Evolutionary conservation across 2,888 invertebrate species (phyloP), one percentile per base, ranked within the genome.

Genomic region (Pandemis heparana): DNA sequence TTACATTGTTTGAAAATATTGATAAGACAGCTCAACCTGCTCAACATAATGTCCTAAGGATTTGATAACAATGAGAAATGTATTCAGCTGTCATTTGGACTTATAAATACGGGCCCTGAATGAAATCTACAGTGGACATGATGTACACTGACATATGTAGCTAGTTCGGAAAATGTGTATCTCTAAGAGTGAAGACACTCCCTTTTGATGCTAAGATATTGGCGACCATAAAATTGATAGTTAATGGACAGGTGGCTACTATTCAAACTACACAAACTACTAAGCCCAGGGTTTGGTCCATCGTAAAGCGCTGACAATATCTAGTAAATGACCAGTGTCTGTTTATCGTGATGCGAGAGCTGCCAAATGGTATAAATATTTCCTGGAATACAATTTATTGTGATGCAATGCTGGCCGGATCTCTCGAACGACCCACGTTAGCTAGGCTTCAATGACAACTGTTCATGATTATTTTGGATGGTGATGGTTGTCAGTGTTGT

Each of bases 311-410:
- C 56, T 39, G 61, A 16, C 39, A 39, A 61, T 56, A 56, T 56
- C 56, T 18, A 56, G 56, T 53, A 53, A 53, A 53, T 62, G 62
- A 41, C 43, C 43, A 43, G 62, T 43, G 16, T 23, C 43, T 10
- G 43, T 63, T 32, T 32, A 43, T 64, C 62, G 62, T 62, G 18
- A 62, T 38, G 43, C 43, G 12, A 5, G 39, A 6, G 16, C 62
- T 43, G 62, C 43, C 64, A 48, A 64, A 64, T 16, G 48, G 32
- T 32, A n/a, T 64, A 64, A 64, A 64, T 48, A 48, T 64, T 64
- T 64, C 64, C 64, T 48, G 64, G 64, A 64, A 48, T 18, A 7
- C 43, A 14, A 46, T 46, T 46, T 46, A 14, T 46, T 63, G 43
- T 63, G 38, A 43, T 63, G 62, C 62, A 43, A 63, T n/a, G 16